Base-by-base conservation (phyloP, 2,797 vertebrate species). In the Enteromius viviparus region DNA sequence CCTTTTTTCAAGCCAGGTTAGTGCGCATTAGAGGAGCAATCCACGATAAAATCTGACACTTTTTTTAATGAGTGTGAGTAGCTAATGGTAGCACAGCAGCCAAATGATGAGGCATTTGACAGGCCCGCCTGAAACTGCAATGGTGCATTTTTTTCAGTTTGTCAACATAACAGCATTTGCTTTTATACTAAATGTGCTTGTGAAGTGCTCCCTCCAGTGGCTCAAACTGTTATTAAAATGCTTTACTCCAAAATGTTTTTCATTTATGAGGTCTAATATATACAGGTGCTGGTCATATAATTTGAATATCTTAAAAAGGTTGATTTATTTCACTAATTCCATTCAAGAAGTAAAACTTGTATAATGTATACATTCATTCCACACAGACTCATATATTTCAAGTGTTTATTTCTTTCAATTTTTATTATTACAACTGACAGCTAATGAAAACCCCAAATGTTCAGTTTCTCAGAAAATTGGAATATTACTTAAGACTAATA, bases 131-230 rank as follows among this genome's bases (percentile, higher is more conserved):
- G 17, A 5, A 51, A 45, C 32, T 9, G 40, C 4, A 76, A 32
- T 9, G 47, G 12, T 53, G 32, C 47, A 53, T 40, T 65, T 23
- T 53, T 15, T 49, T 42, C 19, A 75, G 23, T 3, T 8, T 29
- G 26, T 45, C 58, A 81, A 47, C 70, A 75, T 19, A 65, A 14
- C 55, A 34, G 47, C 14, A 65, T 47, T n/a, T 15, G 29, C 42
- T 21, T 32, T n/a, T 3, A 19, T 49, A n/a, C 49, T 29, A 1
- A 42, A 75, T 12, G 37, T 26, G 32, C 11, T 84, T 82, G 70
- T 53, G 64, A 64, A 79, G 75, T 58, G 76, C 80, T 84, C 62
- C 79, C 79, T 53, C 83, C 53, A 65, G 51, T 84, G 85, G 65
- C 17, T 49, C 12, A 11, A 10, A 9, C 7, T 34, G 58, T 29